Conservation (phyloP, 2,888 invertebrate species). For the Eupithecia vulgata region DNA sequence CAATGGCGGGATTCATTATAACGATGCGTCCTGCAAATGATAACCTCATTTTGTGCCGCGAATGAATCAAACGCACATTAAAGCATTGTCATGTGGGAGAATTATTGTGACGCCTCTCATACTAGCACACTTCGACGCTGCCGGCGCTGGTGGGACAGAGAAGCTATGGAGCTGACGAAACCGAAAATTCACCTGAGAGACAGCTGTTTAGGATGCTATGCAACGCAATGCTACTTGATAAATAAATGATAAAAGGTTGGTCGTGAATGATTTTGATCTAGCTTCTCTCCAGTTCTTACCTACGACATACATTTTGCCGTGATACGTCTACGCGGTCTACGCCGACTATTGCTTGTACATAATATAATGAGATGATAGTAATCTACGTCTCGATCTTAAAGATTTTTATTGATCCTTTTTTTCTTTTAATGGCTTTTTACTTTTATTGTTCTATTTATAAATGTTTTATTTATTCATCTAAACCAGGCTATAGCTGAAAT, state of each 20-base stretch:
- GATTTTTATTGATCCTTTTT: background rate
- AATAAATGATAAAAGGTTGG: too few species aligned
- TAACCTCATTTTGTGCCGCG: constrained; percentile 79
- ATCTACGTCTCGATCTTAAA: background rate
- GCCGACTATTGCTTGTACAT: background rate
- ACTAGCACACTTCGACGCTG: constrained; percentile 74
- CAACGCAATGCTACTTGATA: too few species aligned
- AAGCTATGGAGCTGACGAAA: background rate
- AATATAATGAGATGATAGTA: background rate
- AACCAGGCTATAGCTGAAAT: background rate
- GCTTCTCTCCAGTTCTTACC: too few species aligned
- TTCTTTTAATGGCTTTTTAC: background rate
- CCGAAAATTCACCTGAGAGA: too few species aligned
- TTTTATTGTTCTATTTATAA: background rate
- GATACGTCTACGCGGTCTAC: background rate
- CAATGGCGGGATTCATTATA: constrained; percentile 77
- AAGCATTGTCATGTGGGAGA: constrained; percentile 82
- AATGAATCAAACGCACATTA: constrained; percentile 83
- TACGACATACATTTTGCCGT: too few species aligned
- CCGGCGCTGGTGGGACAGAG: constrained; percentile 51
- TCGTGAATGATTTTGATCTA: too few species aligned
- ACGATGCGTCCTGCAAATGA: constrained; percentile 74
- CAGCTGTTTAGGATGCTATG: too few species aligned
- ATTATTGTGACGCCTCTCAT: constrained; percentile 83
- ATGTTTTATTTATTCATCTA: background rate